Evolutionary conservation across 2,888 invertebrate species (phyloP), one percentile per base, ranked within the genome.

Genomic region (Stegana nigrithorax): DNA sequence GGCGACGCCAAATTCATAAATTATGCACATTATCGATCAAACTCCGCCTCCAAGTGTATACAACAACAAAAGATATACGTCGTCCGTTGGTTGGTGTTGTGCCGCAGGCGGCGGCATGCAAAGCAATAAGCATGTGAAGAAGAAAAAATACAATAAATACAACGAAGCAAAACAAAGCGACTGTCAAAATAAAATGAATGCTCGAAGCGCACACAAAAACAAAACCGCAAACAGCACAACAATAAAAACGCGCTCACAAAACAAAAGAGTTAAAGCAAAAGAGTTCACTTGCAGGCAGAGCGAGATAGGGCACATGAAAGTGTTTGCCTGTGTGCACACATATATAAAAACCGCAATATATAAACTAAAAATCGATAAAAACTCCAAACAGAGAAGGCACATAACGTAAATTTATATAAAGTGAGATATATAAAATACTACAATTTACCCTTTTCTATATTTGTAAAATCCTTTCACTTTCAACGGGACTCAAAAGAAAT

Each of bases 1-100:
- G 67, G 55, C 57, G 70, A 64, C 76, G 76, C 76, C 78, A 78
- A 78, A 70, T 71, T 19, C 25, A 42, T 47, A 45, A 47, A 19
- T 59, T 68, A 59, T 65, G 55, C 65, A 70, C 60, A 72, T 61
- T 80, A 82, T 81, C 77, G 82, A 82, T 81, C 80, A 81, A 82
- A 82, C 82, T 80, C 82, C 82, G 82, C 82, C 82, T 70, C 72
- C 69, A 39, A 57, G 56, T 44, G 42, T 60, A 65, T 10, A 8
- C 12, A 6, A 53, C 29, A 8, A n/a, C 8, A 29, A 36, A 10
- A 39, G 32, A 50, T 39, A 21, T 25, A 21, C 23, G 12, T 10
- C 59, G 53, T 17, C 17, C 39, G 47, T 62, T n/a, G n/a, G n/a
- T n/a, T n/a, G n/a, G n/a, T n/a, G n/a, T n/a, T n/a, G n/a, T n/a